Conservation (phyloP, 2,113 vertebrate genomes). For the Oreochromis tanganicae region DNA sequence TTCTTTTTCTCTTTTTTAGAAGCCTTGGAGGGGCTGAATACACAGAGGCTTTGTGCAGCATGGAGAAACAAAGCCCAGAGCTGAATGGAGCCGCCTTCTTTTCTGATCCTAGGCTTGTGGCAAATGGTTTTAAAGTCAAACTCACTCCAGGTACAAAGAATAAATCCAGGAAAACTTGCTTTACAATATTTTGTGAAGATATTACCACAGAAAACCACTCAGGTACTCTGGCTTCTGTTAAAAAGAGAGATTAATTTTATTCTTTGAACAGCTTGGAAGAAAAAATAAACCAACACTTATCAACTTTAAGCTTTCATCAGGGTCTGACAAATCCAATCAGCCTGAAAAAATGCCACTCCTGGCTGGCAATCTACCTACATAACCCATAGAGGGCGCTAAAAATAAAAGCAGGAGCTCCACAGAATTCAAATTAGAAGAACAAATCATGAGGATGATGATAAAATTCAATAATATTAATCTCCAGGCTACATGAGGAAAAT, state of each 20-base stretch:
- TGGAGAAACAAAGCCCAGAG: constrained; percentile 74
- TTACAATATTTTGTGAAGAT: background rate
- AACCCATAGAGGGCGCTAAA: background rate
- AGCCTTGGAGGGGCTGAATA: constrained; percentile 78
- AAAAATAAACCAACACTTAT: background rate
- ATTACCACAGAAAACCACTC: background rate
- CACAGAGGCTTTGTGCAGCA: constrained; percentile 76
- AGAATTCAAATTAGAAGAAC: background rate
- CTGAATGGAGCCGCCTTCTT: constrained; percentile 70
- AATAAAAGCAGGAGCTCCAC: background rate
- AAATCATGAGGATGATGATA: background rate
- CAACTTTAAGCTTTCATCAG: background rate
- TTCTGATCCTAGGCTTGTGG: constrained; percentile 84
- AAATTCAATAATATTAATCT: background rate
- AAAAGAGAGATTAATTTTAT: background rate
- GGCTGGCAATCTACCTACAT: background rate
- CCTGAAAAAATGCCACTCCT: background rate
- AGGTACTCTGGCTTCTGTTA: background rate
- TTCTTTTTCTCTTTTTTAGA: constrained; percentile 58
- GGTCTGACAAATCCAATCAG: background rate
- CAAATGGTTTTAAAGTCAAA: constrained; percentile 90
- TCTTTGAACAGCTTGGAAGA: background rate
- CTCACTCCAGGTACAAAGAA: constrained; percentile 79
- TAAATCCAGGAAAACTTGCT: background rate
- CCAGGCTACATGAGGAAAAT: background rate